phyloP scores from a whole-genome alignment of 2,797 vertebrate species.

The Oreortyx pictus region DNA sequence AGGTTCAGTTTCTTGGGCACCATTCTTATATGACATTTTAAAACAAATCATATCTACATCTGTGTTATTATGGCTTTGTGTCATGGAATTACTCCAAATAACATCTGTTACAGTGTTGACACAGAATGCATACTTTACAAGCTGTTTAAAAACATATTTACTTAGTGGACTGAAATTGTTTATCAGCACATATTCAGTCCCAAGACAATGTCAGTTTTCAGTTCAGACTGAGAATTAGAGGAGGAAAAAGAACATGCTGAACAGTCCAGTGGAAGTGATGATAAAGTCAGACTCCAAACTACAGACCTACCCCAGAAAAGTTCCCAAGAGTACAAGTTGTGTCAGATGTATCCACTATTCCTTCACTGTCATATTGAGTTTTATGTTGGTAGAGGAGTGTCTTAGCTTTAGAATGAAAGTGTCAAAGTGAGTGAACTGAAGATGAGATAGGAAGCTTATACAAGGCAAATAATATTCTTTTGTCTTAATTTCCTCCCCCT shows the following conservation, averaged over 20 bases:
- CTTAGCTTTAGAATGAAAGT: neutral
- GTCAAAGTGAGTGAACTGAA: neutral
- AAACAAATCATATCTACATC: slow-evolving; percentile 52
- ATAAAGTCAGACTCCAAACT: neutral
- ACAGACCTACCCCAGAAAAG: neutral
- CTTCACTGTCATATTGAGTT: neutral
- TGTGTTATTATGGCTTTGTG: slow-evolving; percentile 58
- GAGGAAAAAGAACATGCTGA: neutral
- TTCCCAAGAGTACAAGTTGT: neutral
- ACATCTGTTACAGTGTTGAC: slow-evolving; percentile 63
- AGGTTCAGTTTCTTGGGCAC: slow-evolving; percentile 19
- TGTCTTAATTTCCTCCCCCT: neutral
- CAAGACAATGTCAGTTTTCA: slow-evolving; percentile 38
- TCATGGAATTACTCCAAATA: slow-evolving; percentile 47
- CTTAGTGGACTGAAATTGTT: slow-evolving; percentile 46
- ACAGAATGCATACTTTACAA: slow-evolving; percentile 49
- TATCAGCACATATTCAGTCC: slow-evolving; percentile 40
- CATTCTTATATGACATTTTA: slow-evolving; percentile 21
- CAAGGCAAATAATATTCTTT: neutral
- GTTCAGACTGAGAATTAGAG: neutral
- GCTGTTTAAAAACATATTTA: slow-evolving; percentile 64
- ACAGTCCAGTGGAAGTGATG: neutral
- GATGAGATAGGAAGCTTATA: neutral
- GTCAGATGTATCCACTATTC: neutral
- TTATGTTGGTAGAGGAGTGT: neutral